Base-by-base conservation (phyloP, 1,140 invertebrate genomes). In the Trissolcus basalis region DNA sequence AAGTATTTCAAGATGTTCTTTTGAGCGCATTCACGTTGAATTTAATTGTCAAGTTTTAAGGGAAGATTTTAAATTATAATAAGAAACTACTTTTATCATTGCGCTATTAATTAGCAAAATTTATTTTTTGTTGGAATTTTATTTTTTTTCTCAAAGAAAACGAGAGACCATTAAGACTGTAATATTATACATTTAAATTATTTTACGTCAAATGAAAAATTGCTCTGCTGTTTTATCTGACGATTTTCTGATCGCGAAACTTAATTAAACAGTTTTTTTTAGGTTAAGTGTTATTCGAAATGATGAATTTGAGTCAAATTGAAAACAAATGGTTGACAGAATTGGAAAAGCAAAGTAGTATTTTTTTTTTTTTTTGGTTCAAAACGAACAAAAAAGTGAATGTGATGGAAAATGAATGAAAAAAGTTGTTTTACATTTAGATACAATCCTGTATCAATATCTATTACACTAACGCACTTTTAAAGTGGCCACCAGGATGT, bases 11-110 rank as follows among this genome's bases (percentile, higher is more conserved):
- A 67, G 63, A 67, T 61, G 56, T 67, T 61, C 63, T 61, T 74
- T 67, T 61, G 36, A 67, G 50, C 45, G 27, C 36, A 36, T 61
- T 39, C 15, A 39, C 36, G 63, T 61, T 74, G 63, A 61, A 67
- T 74, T 74, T 61, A 74, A 74, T 74, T 74, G 70, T 67, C 70
- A 74, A 74, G 56, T 74, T 61, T 61, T 61, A 67, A 61, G 50
- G 45, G 9, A 14, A 11, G 44, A 59, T 59, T 61, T 67, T 59
- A 51, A 65, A 65, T 65, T 65, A 54, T 60, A 65, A 60, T 65
- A 59, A 60, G 68, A 63, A 65, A 73, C 55, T 65, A 65, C 19
- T 56, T 60, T 54, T 39, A 56, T 48, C 32, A 11, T 32, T 12
- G 45, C 54, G 60, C 7, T 49, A 72, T 59, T 49, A 63, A 71